Conservation (phyloP, 1,140 invertebrate genomes). For the Atopsyche davidsoni region DNA sequence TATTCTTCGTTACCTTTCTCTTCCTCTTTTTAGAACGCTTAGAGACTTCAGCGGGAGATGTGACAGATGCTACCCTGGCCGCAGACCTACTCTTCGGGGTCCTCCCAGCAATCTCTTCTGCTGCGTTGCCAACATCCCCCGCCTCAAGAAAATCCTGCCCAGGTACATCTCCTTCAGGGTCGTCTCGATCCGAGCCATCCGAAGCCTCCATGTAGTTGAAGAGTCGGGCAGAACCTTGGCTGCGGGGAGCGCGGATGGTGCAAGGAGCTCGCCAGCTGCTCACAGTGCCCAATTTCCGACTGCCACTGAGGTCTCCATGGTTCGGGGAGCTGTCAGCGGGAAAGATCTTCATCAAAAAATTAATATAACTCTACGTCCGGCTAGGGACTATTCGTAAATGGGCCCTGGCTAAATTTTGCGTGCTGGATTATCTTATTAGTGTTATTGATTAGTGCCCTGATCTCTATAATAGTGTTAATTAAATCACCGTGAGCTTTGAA, state of each 20-base stretch:
- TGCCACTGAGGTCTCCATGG: constrained; percentile 15
- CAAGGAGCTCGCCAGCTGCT: constrained; percentile 33
- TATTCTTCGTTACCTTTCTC: constrained; percentile 35
- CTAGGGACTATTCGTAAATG: constrained; percentile 17
- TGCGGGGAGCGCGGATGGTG: constrained; percentile 38
- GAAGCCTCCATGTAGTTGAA: constrained; percentile 56
- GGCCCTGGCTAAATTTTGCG: constrained; percentile 26
- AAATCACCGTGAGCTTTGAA: too few relatives aligned
- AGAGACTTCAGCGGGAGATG: constrained; percentile 49
- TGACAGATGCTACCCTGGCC: constrained; percentile 50
- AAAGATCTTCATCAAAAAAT: constrained; percentile 32
- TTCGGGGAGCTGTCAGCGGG: constrained; percentile 28
- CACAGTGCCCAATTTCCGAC: constrained; percentile 20
- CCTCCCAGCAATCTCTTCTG: constrained; percentile 45
- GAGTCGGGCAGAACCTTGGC: constrained; percentile 50
- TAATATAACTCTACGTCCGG: constrained; percentile 29
- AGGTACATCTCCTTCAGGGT: constrained; percentile 33
- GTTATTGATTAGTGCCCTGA: constrained; percentile 20
- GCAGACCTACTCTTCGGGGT: constrained; percentile 49
- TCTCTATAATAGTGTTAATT: constrained; percentile 8
- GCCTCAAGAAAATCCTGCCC: constrained; percentile 45
- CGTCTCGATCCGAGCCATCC: constrained; percentile 51
- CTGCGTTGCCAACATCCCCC: constrained; percentile 40
- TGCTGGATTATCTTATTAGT: constrained; percentile 22
- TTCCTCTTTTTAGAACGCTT: constrained; percentile 39